Percentiles rank a stretch among this genome's conserved stretches.
Conservation (phyloP, 2,797 vertebrate species). For the Picus viridis region DNA sequence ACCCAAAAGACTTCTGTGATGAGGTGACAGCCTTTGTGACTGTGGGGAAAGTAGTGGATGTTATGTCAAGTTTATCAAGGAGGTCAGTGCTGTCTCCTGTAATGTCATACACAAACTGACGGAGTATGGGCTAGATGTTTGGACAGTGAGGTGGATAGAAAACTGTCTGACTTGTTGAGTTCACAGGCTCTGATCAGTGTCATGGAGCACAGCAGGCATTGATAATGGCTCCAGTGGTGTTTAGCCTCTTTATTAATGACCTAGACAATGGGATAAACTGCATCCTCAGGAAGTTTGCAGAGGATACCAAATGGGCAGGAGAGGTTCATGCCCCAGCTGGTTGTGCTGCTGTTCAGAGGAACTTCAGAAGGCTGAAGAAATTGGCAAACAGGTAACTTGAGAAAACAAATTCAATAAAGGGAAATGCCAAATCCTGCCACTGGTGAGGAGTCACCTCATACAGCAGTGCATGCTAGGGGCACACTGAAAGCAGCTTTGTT, state of each 20-base stretch:
- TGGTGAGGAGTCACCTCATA: neutral
- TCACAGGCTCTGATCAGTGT: accelerated
- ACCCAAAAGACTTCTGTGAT: neutral
- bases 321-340: neutral
- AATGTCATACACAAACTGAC: neutral
- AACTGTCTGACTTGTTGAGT: neutral
- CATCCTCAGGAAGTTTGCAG: neutral
- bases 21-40: neutral
- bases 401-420: neutral
- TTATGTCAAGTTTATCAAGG: neutral
- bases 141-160: neutral
- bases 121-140: neutral
- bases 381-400: accelerated
- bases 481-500: neutral
- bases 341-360: neutral
- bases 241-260: neutral
- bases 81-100: accelerated
- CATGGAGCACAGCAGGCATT: neutral
- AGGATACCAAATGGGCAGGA: accelerated
- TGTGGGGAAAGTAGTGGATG: neutral
- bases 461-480: accelerated
- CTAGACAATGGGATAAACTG: neutral
- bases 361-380: neutral
- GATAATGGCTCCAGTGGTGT: neutral
- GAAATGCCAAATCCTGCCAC: accelerated